Conservation (phyloP, 2,797 vertebrate genomes). For the Mastacembelus armatus region DNA sequence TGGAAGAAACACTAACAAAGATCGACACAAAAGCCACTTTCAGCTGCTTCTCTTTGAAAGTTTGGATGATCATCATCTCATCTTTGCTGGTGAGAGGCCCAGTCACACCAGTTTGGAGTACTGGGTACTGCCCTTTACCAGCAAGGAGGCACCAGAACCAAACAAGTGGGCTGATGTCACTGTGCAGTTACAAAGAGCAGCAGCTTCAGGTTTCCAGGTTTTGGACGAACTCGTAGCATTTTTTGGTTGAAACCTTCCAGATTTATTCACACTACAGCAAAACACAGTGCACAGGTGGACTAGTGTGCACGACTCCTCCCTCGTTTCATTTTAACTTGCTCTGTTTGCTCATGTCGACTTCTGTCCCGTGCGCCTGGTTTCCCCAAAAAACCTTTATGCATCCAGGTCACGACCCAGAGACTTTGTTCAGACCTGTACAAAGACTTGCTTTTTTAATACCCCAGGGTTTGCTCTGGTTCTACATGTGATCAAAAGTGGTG, state of each 20-base stretch:
- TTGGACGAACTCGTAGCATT: neutral
- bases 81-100: neutral
- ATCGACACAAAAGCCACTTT: too few relatives aligned
- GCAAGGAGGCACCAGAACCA: too few relatives aligned
- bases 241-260: neutral
- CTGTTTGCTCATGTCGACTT: conserved; percentile 38
- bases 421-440: too few relatives aligned
- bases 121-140: too few relatives aligned
- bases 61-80: too few relatives aligned
- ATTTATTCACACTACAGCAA: neutral
- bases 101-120: too few relatives aligned
- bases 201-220: too few relatives aligned
- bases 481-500: neutral
- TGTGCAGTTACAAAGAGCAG: too few relatives aligned
- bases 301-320: conserved; percentile 37
- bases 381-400: conserved; percentile 5
- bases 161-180: too few relatives aligned
- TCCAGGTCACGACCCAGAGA: neutral
- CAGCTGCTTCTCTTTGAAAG: neutral
- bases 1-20: too few relatives aligned
- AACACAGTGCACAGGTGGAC: neutral
- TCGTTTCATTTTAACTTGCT: conserved; percentile 39
- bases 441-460: neutral
- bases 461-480: conserved; percentile 12
- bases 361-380: conserved; percentile 36